Conservation (phyloP, 2,113 vertebrate species). For the Caretta caretta region DNA sequence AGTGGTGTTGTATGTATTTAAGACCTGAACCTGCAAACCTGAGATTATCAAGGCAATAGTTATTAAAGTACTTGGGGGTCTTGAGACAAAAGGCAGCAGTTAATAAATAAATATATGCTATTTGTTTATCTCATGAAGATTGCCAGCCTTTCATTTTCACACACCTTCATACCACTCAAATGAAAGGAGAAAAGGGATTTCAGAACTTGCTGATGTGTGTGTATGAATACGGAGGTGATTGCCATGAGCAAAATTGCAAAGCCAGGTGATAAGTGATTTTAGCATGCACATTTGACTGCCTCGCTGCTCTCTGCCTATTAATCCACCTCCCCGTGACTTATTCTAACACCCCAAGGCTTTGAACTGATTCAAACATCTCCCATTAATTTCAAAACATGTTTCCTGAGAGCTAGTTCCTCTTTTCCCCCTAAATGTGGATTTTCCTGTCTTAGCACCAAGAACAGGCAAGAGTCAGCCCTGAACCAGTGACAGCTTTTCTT, state of each 20-base stretch:
- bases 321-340: background rate
- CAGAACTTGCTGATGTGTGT: background rate
- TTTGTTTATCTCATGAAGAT: background rate
- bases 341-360: background rate
- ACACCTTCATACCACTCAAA: background rate
- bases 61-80: background rate
- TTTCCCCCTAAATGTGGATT: background rate
- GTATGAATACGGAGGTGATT: background rate
- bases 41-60: background rate
- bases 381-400: background rate
- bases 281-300: background rate
- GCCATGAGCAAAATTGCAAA: background rate
- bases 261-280: background rate
- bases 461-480: background rate
- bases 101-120: background rate
- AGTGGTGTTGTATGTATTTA: background rate
- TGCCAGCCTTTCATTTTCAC: background rate
- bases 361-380: background rate
- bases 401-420: background rate
- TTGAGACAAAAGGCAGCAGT: background rate
- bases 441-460: background rate
- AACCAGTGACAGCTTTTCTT: background rate
- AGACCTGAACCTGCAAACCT: background rate
- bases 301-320: background rate
- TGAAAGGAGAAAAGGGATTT: background rate